Evolutionary conservation across 2,113 vertebrate genomes (phyloP).

Genomic region (Columbina picui): DNA sequence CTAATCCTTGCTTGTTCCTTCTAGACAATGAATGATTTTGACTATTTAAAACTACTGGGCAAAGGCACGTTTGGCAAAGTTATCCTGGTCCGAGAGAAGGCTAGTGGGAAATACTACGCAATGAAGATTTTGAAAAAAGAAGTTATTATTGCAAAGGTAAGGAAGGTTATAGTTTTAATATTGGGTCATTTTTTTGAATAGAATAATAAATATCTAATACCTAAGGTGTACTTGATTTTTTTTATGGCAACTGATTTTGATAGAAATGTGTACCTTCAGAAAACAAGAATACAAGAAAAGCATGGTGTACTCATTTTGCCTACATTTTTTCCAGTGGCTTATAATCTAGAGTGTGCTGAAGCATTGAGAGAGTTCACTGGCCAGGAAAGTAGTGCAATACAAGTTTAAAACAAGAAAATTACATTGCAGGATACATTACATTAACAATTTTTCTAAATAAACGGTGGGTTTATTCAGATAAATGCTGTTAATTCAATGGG

Average conservation of each 20-base stretch:
- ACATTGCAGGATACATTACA: not conserved
- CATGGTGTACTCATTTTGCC: not conserved
- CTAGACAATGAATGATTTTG: conserved; percentile 98
- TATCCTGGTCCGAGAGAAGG: conserved; percentile 96
- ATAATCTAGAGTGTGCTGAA: not conserved
- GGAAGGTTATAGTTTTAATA: not conserved
- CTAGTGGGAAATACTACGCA: conserved; percentile 97
- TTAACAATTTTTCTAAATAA: not conserved
- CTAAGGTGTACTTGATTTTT: not conserved
- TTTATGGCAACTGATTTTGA: not conserved
- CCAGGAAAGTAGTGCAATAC: not conserved
- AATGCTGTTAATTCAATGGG: not conserved
- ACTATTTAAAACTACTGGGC: conserved; percentile 97
- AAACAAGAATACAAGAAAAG: not conserved
- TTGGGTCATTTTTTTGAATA: not conserved
- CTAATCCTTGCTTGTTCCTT: conserved; percentile 39
- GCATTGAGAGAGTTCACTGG: not conserved
- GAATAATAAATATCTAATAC: not conserved
- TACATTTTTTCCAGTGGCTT: not conserved
- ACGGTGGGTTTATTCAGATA: not conserved
- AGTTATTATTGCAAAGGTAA: conserved; percentile 98
- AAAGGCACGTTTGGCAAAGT: conserved; percentile 99
- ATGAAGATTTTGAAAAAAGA: conserved; percentile 99
- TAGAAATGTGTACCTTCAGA: not conserved
- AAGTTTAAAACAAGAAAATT: not conserved